These are phyloP conservation scores for Rhinoraja longicauda DNA, from an alignment of 2,797 vertebrate genomes.

Conservation along the genomic window DNA sequence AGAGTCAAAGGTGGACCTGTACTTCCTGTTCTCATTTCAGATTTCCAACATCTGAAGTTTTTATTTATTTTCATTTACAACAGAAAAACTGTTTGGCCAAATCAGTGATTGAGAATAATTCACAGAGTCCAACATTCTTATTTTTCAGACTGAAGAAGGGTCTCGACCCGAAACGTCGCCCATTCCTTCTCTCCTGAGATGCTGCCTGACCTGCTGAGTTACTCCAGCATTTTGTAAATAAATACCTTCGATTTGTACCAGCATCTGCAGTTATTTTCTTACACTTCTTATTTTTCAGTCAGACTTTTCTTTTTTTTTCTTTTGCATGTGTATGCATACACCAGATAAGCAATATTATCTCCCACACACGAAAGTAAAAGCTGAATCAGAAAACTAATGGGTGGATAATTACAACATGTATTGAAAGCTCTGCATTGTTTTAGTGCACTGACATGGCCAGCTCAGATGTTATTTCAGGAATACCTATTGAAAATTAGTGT, in stretches of 20 bases:
- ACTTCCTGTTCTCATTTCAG: too few species aligned
- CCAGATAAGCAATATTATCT: constrained; percentile 9
- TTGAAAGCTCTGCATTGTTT: background rate
- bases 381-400: constrained; percentile 20
- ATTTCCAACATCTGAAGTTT: too few species aligned
- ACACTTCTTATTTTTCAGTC: constrained; percentile 8
- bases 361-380: constrained; percentile 5
- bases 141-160: too few species aligned
- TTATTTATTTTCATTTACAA: too few species aligned
- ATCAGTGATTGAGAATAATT: background rate
- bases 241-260: too few species aligned
- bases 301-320: background rate
- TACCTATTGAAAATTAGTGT: background rate
- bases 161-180: too few species aligned
- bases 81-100: background rate
- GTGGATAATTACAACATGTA: background rate
- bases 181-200: too few species aligned
- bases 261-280: too few species aligned
- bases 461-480: background rate
- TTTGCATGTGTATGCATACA: background rate
- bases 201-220: too few species aligned
- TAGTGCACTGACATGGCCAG: too few species aligned
- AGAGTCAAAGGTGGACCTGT: too few species aligned
- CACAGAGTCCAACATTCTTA: background rate
- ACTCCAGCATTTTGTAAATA: too few species aligned